Evolutionary conservation across 2,888 invertebrate genomes (phyloP), one percentile per base, ranked within the genome.

Genomic region (Dryadula phaetusa): DNA sequence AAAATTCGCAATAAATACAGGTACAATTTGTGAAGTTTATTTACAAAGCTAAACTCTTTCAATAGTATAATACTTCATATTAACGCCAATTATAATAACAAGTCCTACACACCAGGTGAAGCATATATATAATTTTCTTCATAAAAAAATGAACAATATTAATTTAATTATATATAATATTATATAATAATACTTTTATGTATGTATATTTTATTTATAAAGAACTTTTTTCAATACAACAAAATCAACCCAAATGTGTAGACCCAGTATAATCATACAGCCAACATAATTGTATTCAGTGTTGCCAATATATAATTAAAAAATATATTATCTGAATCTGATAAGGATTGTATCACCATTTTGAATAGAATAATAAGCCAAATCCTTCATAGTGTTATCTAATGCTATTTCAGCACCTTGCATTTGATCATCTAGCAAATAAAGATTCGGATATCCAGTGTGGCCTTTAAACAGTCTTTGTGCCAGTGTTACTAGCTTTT

Each of bases 281-380:
- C 16, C 44, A 54, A 49, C n/a, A 49, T 22, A 16, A n/a, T n/a
- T n/a, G n/a, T 47, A 60, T 52, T 61, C 16, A 72, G 72, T 77
- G 77, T 81, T 81, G 78, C 79, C 79, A 82, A 61, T 49, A 46
- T 63, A 32, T n/a, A n/a, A n/a, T n/a, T n/a, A 65, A 62, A 61
- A 46, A 34, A 63, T 6, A 52, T 75, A 80, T 76, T 89, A 92
- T 77, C 88, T 87, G 94, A 94, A 95, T 77, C 94, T 94, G 8
- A 96, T 96, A 70, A 95, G 87, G 75, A 98, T 95, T 68, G 93
- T 95, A 87, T 98, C 98, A 69, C 96, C 97, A 77, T 96, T 95
- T 88, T 97, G 96, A 46, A 98, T 92, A 0, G 98, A 97, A 87
- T 95, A 98, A 84, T 95, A 97, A 58, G 95, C 95, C 47, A 98